Evolutionary conservation across 2,113 vertebrate genomes (phyloP).

Genomic region (Leucopsar rothschildi): DNA sequence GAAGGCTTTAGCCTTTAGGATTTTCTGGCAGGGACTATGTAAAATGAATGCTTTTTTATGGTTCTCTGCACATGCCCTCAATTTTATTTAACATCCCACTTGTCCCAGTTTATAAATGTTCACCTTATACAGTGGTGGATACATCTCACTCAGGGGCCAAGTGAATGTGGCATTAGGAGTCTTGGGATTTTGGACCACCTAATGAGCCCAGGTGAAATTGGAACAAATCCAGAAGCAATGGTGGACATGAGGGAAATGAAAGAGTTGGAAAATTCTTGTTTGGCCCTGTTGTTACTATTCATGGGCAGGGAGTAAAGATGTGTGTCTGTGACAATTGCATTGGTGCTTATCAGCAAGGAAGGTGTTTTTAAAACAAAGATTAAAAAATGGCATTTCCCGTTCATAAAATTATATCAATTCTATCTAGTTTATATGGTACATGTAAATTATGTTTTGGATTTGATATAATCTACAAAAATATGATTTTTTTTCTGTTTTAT

Average conservation of each 20-base stretch:
- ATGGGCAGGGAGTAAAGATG: neutral
- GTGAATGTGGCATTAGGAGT: neutral
- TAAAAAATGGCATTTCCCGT: constrained; percentile 20
- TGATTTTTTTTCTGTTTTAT: constrained; percentile 27
- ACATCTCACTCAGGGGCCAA: neutral
- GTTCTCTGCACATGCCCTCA: neutral
- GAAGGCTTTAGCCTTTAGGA: neutral
- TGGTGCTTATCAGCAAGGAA: neutral
- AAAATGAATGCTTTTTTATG: neutral
- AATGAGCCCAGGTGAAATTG: neutral
- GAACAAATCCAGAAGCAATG: neutral
- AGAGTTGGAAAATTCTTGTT: neutral
- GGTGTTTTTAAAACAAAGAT: constrained; percentile 22
- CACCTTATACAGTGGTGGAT: neutral
- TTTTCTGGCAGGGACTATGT: neutral
- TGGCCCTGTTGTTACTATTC: neutral
- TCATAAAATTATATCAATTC: constrained; percentile 20
- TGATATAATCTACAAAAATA: constrained; percentile 47
- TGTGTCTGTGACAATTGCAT: neutral
- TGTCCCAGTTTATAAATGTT: neutral
- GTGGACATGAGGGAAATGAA: neutral
- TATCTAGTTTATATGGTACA: constrained; percentile 21
- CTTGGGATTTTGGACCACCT: neutral
- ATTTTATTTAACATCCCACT: neutral
- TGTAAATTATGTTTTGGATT: constrained; percentile 31